Evolutionary conservation across 2,797 vertebrate species (phyloP).

Genomic region (Otus scops): DNA sequence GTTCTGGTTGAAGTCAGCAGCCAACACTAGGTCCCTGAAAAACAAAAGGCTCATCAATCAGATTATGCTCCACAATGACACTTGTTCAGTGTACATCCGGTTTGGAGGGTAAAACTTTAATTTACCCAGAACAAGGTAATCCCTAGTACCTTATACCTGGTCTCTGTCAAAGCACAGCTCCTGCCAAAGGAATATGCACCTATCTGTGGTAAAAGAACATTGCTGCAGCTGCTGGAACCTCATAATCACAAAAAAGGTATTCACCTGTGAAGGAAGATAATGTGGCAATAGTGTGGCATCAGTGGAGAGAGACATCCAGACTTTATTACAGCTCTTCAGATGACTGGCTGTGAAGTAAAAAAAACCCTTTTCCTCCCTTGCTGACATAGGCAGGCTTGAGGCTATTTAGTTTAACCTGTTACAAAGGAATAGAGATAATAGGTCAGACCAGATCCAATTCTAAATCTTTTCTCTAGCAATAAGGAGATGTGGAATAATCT

Average conservation of each 20-base stretch:
- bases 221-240: background rate
- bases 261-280: background rate
- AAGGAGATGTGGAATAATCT: background rate
- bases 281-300: background rate
- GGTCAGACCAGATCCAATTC: background rate
- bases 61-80: background rate
- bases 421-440: background rate
- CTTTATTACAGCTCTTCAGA: background rate
- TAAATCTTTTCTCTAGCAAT: background rate
- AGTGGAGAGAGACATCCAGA: background rate
- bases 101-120: background rate
- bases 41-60: background rate
- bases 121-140: background rate
- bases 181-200: background rate
- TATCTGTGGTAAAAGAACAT: background rate
- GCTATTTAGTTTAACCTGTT: background rate
- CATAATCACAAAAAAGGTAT: background rate
- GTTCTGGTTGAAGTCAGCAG: background rate
- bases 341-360: background rate
- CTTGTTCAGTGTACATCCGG: background rate
- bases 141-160: background rate
- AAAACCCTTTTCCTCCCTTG: background rate
- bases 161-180: background rate
- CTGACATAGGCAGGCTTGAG: background rate
- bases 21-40: background rate